phyloP scores from a whole-genome alignment of 2,113 vertebrate species.

The Rhizomys pruinosus region DNA sequence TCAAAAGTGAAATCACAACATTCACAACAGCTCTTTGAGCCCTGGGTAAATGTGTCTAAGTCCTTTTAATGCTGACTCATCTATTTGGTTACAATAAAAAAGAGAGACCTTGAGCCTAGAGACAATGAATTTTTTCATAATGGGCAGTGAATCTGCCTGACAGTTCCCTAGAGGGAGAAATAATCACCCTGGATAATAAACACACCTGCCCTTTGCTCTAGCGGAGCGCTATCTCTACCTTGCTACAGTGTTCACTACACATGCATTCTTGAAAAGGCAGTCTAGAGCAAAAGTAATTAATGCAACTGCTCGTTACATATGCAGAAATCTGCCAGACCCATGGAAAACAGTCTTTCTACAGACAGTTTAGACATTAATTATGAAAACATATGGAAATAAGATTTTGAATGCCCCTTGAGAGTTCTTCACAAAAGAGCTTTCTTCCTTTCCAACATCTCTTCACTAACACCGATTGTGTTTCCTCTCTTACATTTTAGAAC shows the following conservation, averaged over 20 bases:
- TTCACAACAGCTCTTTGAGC: neutral
- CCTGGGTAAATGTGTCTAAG: neutral
- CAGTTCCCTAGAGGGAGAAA: neutral
- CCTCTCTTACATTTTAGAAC: neutral
- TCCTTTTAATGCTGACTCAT: neutral
- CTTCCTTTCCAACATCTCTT: neutral
- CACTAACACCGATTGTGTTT: neutral
- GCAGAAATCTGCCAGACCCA: neutral
- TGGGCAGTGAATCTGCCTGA: neutral
- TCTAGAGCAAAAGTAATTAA: constrained; percentile 8
- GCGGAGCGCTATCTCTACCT: neutral
- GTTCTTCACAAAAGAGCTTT: neutral
- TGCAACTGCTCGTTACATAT: neutral
- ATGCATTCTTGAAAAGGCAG: neutral
- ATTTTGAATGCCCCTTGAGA: neutral
- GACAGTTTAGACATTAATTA: neutral
- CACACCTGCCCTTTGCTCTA: neutral
- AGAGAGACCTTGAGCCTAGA: neutral
- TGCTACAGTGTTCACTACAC: neutral
- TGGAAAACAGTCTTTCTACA: neutral
- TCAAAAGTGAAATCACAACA: neutral
- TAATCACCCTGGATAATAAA: neutral
- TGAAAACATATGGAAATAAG: neutral
- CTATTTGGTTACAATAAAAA: neutral
- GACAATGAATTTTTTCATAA: neutral